Conservation (phyloP, 2,888 invertebrate species). For the Minunthozetes semirufus region DNA sequence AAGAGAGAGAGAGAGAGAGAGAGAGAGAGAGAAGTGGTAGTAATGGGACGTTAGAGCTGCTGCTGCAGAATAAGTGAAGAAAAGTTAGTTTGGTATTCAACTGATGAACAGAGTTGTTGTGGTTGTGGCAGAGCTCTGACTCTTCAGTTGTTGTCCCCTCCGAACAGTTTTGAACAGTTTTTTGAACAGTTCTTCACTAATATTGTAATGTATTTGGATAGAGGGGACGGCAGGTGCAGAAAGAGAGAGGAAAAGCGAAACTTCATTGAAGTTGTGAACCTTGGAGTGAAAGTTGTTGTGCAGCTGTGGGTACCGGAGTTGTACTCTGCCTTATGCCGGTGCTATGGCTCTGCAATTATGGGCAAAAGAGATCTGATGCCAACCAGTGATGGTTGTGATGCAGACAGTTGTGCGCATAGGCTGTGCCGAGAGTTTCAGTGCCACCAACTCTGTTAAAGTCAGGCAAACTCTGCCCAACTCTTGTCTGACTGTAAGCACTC, state of each 20-base stretch:
- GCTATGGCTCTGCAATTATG: not conserved
- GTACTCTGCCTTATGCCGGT: not conserved
- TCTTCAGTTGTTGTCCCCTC: too few species aligned
- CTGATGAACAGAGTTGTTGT: not conserved
- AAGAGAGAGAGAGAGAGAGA: too few species aligned
- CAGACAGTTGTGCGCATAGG: conserved; percentile 14
- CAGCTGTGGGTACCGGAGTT: not conserved
- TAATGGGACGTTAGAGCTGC: not conserved
- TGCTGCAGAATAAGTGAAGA: not conserved
- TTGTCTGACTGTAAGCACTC: not conserved
- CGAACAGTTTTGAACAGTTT: too few species aligned
- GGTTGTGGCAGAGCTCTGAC: not conserved
- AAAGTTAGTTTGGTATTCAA: not conserved
- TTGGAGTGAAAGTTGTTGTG: conserved; percentile 30
- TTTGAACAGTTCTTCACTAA: too few species aligned
- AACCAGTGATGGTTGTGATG: conserved; percentile 4
- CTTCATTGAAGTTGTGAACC: conserved; percentile 16
- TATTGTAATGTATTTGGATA: not conserved
- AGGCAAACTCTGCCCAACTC: not conserved
- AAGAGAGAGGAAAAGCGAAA: conserved; percentile 13
- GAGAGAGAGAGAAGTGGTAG: not conserved
- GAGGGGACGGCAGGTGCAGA: conserved; percentile 8
- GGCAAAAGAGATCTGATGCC: not conserved
- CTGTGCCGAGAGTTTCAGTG: not conserved
- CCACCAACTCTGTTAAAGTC: not conserved